phyloP scores from a whole-genome alignment of 2,888 invertebrate genomes.

The Lysandra bellargus region DNA sequence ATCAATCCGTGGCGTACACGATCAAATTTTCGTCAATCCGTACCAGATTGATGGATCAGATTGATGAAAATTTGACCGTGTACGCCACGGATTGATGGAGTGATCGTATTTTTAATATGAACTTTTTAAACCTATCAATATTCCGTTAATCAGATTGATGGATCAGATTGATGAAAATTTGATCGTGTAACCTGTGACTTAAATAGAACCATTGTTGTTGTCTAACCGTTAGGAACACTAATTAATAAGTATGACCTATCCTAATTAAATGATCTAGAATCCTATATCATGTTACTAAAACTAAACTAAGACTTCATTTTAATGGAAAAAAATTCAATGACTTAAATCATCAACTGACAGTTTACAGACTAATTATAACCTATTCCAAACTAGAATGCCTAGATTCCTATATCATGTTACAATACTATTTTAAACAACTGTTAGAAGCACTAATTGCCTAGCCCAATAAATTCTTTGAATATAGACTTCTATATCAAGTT shows the following conservation, averaged over 20 bases:
- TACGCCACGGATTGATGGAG: too few relatives aligned
- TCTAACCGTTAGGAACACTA: too few relatives aligned
- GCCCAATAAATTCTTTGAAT: neutral
- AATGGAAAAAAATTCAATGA: neutral
- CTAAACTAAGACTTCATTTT: neutral
- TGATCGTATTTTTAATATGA: too few relatives aligned
- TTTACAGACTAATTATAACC: neutral
- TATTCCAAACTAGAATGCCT: neutral
- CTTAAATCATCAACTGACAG: neutral
- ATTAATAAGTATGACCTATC: neutral
- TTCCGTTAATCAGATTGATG: too few relatives aligned
- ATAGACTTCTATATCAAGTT: neutral
- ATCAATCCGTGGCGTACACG: too few relatives aligned
- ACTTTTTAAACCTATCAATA: too few relatives aligned
- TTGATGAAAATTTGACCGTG: too few relatives aligned
- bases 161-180: too few relatives aligned
- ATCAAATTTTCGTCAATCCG: too few relatives aligned
- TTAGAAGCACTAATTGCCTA: neutral
- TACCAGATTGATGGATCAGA: too few relatives aligned
- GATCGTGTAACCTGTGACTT: too few relatives aligned
- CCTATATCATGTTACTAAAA: neutral
- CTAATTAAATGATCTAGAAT: neutral
- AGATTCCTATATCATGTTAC: neutral
- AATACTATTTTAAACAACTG: neutral
- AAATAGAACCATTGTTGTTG: too few relatives aligned